Conservation (phyloP, 1,140 invertebrate genomes). For the Cardiocondyla obscurior region DNA sequence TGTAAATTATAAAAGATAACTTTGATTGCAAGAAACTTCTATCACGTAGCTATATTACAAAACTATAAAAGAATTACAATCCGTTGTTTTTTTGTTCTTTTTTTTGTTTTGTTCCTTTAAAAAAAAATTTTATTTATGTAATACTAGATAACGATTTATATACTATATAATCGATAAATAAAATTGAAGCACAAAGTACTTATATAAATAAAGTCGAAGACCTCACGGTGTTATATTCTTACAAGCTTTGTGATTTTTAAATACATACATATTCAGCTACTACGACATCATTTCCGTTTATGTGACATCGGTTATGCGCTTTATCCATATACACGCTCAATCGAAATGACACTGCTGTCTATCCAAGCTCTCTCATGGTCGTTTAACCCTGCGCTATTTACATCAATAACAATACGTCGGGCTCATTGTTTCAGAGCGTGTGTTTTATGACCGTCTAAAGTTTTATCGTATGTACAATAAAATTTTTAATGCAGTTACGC, state of each 20-base stretch:
- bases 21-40: too few relatives aligned
- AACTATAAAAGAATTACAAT: too few relatives aligned
- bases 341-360: conserved; percentile 19
- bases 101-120: too few relatives aligned
- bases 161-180: background rate
- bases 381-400: conserved; percentile 50
- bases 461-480: conserved; percentile 3
- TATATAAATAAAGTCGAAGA: conserved; percentile 2
- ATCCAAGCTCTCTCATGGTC: conserved; percentile 19
- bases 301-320: conserved; percentile 27
- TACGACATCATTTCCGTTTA: conserved; percentile 44
- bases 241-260: conserved; percentile 2
- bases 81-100: background rate
- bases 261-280: conserved; percentile 17
- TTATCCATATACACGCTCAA: background rate
- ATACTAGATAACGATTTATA: background rate
- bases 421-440: background rate
- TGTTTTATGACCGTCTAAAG: background rate
- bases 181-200: background rate
- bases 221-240: background rate
- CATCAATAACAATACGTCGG: conserved; percentile 32
- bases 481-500: too few relatives aligned
- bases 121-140: background rate
- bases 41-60: too few relatives aligned
- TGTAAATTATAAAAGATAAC: too few relatives aligned